Evolutionary conservation across 2,888 invertebrate species (phyloP).

Genomic region (Scaptodrosophila latifasciaeformis): DNA sequence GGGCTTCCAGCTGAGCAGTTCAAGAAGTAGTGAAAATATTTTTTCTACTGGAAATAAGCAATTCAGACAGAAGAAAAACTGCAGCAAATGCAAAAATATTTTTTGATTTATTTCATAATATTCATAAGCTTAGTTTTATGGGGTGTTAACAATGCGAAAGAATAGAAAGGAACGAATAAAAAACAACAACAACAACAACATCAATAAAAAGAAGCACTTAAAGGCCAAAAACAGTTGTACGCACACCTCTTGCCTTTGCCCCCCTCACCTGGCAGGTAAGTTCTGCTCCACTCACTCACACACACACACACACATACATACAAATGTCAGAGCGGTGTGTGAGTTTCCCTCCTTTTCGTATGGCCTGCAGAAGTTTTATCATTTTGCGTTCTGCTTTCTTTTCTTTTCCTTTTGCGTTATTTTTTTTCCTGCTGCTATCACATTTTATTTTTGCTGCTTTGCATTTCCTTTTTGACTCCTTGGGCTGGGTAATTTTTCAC

Average conservation of each 20-base stretch:
- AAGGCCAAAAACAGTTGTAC: conserved; percentile 26
- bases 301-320: background rate
- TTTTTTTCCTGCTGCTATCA: conserved; percentile 1
- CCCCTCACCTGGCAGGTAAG: background rate
- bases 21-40: background rate
- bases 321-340: background rate
- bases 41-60: conserved; percentile 21
- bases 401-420: conserved; percentile 3
- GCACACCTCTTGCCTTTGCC: conserved; percentile 36
- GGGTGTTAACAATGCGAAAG: conserved; percentile 73
- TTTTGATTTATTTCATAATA: conserved; percentile 73
- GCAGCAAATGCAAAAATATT: conserved; percentile 19
- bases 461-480: conserved; percentile 22
- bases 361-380: conserved; percentile 38
- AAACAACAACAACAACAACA: conserved; percentile 23
- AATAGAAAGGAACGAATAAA: conserved; percentile 26
- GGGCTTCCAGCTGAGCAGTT: background rate
- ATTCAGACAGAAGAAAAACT: background rate
- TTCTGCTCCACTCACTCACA: conserved; percentile 6
- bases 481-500: conserved; percentile 71
- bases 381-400: conserved; percentile 22
- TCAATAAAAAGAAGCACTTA: conserved; percentile 31
- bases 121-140: conserved; percentile 74
- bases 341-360: background rate
- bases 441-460: conserved; percentile 10